Conservation (phyloP, 2,113 vertebrate genomes). For the Saimiri boliviensis region DNA sequence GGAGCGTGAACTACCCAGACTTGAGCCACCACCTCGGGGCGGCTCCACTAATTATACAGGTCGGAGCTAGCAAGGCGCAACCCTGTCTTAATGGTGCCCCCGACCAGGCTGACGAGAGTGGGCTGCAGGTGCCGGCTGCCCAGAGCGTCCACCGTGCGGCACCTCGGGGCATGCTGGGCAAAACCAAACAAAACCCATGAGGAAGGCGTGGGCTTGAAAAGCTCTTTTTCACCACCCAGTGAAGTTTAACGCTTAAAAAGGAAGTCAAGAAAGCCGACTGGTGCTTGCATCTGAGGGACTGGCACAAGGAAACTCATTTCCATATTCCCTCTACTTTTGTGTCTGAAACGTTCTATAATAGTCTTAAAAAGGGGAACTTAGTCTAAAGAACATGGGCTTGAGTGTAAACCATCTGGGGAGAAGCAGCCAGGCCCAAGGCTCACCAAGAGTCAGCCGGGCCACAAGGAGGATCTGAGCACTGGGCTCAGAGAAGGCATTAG, state of each 20-base stretch:
- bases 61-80: neutral
- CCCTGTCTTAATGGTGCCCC: neutral
- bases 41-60: neutral
- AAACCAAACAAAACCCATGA: neutral
- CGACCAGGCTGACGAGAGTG: accelerated
- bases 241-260: neutral
- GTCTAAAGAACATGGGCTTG: neutral
- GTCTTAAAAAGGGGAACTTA: neutral
- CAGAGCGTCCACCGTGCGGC: neutral
- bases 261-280: neutral
- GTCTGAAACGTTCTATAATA: neutral
- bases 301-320: neutral
- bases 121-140: neutral
- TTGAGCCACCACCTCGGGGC: neutral
- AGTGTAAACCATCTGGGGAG: neutral
- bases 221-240: too few relatives aligned
- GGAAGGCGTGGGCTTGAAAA: neutral
- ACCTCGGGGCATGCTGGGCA: accelerated
- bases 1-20: neutral
- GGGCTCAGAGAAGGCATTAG: neutral
- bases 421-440: neutral
- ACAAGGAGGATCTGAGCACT: neutral
- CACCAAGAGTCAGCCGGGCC: neutral
- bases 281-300: neutral
- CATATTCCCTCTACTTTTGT: neutral